Evolutionary conservation across 2,888 invertebrate species (phyloP).

Genomic region (Drosophila anceps): DNA sequence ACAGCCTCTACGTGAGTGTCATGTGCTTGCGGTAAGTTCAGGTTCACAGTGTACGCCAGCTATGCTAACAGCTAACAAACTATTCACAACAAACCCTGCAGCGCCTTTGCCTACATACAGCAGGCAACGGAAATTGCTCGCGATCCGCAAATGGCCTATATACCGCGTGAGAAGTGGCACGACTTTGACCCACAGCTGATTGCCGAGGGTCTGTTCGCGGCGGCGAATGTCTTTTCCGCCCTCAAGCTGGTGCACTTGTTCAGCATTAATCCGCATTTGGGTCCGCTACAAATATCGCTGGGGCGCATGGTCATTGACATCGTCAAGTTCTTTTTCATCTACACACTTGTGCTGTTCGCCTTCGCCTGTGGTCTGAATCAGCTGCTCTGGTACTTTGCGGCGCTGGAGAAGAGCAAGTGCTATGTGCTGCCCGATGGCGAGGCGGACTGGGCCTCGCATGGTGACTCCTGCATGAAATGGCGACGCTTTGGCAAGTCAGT

Average conservation of each 20-base stretch:
- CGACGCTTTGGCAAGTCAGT: slow-evolving; percentile 93
- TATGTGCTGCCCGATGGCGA: slow-evolving; percentile 89
- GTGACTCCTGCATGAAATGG: slow-evolving; percentile 94
- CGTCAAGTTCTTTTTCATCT: slow-evolving; percentile 96
- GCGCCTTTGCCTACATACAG: slow-evolving; percentile 91
- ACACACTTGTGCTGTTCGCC: slow-evolving; percentile 94
- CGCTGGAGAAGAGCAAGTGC: slow-evolving; percentile 93
- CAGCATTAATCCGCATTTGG: slow-evolving; percentile 96
- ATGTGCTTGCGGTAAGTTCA: slow-evolving; percentile 87
- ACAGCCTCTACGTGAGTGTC: slow-evolving; percentile 93
- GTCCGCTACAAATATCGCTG: slow-evolving; percentile 95
- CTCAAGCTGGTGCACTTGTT: slow-evolving; percentile 96
- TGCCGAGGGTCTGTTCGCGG: slow-evolving; percentile 96
- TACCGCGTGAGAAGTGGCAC: slow-evolving; percentile 94
- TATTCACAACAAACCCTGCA: slow-evolving; percentile 70
- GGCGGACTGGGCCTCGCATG: slow-evolving; percentile 91
- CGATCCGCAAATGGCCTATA: slow-evolving; percentile 90
- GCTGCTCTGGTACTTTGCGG: slow-evolving; percentile 96
- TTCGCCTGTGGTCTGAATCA: slow-evolving; percentile 97
- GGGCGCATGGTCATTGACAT: slow-evolving; percentile 96
- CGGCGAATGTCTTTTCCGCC: slow-evolving; percentile 97
- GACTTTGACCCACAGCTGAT: slow-evolving; percentile 97
- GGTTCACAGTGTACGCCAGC: slow-evolving; percentile 12
- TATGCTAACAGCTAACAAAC: neutral
- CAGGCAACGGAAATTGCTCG: slow-evolving; percentile 89